Evolutionary conservation across 2,113 vertebrate species (phyloP).

Genomic region (Podarcis raffonei): DNA sequence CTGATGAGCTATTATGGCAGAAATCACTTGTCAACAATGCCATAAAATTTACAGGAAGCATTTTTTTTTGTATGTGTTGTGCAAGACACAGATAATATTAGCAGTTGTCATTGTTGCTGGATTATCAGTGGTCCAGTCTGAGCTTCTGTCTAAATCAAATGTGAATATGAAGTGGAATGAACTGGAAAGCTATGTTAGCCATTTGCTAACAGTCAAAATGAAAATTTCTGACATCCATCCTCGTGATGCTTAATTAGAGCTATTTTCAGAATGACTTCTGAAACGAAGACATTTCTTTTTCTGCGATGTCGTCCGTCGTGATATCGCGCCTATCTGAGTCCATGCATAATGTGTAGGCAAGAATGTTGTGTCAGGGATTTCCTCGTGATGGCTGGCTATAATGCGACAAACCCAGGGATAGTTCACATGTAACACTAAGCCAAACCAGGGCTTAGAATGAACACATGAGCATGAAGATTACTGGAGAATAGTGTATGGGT

Average conservation of each 20-base stretch:
- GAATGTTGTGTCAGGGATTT: neutral
- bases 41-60: neutral
- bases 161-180: neutral
- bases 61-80: neutral
- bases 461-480: too few relatives aligned
- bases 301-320: neutral
- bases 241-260: neutral
- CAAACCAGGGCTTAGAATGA: too few relatives aligned
- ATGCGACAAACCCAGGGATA: neutral
- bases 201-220: neutral
- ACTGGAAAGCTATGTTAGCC: neutral
- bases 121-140: neutral
- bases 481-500: too few relatives aligned
- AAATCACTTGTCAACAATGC: neutral
- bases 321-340: neutral
- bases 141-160: neutral
- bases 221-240: neutral
- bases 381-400: neutral
- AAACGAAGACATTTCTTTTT: neutral
- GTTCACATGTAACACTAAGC: too few relatives aligned
- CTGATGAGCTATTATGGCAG: neutral
- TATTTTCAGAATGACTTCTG: neutral
- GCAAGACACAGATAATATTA: neutral
- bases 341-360: neutral
- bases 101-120: neutral